phyloP scores from a whole-genome alignment of 2,113 vertebrate genomes.

The Clarias gariepinus region DNA sequence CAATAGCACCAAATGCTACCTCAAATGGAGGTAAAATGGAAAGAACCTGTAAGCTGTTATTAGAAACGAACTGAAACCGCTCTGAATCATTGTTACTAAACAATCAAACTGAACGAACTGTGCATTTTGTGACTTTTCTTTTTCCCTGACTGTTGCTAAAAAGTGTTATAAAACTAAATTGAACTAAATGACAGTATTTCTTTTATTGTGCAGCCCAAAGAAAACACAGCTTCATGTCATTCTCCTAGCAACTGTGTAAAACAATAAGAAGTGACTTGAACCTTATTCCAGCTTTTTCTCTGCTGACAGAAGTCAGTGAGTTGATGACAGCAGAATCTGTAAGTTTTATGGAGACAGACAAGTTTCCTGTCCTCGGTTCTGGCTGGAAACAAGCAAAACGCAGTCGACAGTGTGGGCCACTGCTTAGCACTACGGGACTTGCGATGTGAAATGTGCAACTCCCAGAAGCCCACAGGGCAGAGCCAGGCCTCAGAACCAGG shows the following conservation, averaged over 20 bases:
- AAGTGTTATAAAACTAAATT: not conserved
- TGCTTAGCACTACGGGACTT: slow-evolving; percentile 67
- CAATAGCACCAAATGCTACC: too few species aligned
- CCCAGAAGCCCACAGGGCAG: slow-evolving; percentile 48
- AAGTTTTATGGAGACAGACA: slow-evolving; percentile 65
- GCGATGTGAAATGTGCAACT: slow-evolving; percentile 68
- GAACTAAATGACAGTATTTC: not conserved
- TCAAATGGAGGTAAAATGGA: not conserved
- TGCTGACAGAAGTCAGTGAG: slow-evolving; percentile 50
- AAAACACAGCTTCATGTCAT: not conserved
- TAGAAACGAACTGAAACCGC: too few species aligned
- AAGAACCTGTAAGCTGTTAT: not conserved
- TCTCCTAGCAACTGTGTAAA: not conserved
- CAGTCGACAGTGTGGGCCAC: slow-evolving; percentile 61
- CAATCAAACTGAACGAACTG: too few species aligned
- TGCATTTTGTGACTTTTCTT: too few species aligned
- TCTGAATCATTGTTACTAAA: too few species aligned
- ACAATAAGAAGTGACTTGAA: slow-evolving; percentile 41
- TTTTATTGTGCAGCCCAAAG: not conserved
- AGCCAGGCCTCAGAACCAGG: slow-evolving; percentile 62
- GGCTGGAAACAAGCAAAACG: slow-evolving; percentile 67
- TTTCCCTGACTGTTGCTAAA: not conserved
- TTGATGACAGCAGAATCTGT: slow-evolving; percentile 44
- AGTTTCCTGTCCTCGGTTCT: slow-evolving; percentile 60
- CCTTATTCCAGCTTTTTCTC: slow-evolving; percentile 55